Conservation (phyloP, 2,888 invertebrate species). For the Cheilosia urbana region DNA sequence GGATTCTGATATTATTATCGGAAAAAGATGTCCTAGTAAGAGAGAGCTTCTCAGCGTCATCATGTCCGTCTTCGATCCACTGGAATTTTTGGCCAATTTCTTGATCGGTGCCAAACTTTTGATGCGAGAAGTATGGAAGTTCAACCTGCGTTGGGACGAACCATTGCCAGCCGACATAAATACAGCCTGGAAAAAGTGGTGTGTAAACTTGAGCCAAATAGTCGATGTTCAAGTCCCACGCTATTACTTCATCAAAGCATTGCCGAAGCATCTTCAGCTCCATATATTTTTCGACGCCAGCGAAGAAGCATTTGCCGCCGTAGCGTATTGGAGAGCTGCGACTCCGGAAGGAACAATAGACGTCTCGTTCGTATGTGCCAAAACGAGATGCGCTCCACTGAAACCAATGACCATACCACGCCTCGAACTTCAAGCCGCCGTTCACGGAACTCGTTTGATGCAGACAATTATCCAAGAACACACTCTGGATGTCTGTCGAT, state of each 20-base stretch:
- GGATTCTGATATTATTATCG: too few species aligned
- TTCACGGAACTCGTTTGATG: too few species aligned
- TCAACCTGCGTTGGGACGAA: conserved; percentile 9
- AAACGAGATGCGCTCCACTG: too few species aligned
- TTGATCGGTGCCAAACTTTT: too few species aligned
- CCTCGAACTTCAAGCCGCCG: too few species aligned
- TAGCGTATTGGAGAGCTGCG: conserved; percentile 42
- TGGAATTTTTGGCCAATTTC: too few species aligned
- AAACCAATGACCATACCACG: conserved; percentile 7
- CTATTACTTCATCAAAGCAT: conserved; percentile 3
- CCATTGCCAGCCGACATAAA: conserved; percentile 1
- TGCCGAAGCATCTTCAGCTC: conserved; percentile 19
- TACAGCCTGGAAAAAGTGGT: conserved; percentile 28
- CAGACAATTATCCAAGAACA: conserved; percentile 25
- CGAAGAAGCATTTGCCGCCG: conserved; percentile 64
- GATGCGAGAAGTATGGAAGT: too few species aligned
- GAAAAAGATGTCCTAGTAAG: too few species aligned
- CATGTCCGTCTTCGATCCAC: too few species aligned
- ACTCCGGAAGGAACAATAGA: conserved; percentile 22
- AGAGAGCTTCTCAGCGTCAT: too few species aligned
- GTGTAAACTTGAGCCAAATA: neutral
- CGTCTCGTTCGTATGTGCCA: neutral
- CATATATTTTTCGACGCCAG: neutral
- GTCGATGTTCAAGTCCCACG: conserved; percentile 19
- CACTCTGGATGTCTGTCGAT: neutral